A percentile compares a stretch with the other conserved stretches of the same genome.
Evolutionary conservation across 2,888 invertebrate genomes (phyloP).

Genomic region (Chydorus sphaericus): DNA sequence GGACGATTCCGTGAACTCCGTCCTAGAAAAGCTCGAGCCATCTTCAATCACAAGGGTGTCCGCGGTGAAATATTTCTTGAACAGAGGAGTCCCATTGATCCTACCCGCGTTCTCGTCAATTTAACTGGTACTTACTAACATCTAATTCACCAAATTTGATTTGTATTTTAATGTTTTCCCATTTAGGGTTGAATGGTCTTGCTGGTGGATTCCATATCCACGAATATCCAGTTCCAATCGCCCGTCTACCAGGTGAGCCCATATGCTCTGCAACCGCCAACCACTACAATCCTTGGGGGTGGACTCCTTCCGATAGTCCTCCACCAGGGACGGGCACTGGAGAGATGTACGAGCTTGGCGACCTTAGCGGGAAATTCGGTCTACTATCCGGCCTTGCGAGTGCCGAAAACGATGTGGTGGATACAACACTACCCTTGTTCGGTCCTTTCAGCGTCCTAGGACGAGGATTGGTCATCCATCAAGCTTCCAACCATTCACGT

Average conservation of each 20-base stretch:
- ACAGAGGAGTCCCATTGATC: conserved; percentile 69
- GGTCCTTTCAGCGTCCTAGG: conserved; percentile 51
- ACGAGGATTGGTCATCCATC: conserved; percentile 13
- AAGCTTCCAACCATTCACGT: conserved; percentile 22
- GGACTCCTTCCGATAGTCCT: conserved; percentile 31
- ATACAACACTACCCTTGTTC: conserved; percentile 67
- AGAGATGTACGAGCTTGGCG: conserved; percentile 80
- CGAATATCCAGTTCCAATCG: conserved; percentile 29
- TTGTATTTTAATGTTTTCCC: neutral
- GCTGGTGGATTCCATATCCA: conserved; percentile 33
- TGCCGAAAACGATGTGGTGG: conserved; percentile 41
- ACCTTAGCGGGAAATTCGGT: conserved; percentile 75
- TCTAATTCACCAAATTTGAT: neutral
- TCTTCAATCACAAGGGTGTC: conserved; percentile 40
- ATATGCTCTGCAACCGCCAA: conserved; percentile 48
- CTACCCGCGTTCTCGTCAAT: conserved; percentile 57
- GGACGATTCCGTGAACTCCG: conserved; percentile 45
- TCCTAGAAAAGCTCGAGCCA: conserved; percentile 22
- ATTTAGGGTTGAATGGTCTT: conserved; percentile 22
- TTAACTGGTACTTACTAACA: conserved; percentile 21
- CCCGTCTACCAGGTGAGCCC: conserved; percentile 20
- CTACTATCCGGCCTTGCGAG: conserved; percentile 37
- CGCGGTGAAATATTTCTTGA: conserved; percentile 59
- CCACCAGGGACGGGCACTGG: conserved; percentile 49
- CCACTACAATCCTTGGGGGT: conserved; percentile 71